phyloP scores from a whole-genome alignment of 37 sponge, comb jelly and placozoan genomes.

The Petrosia ficiformis region DNA sequence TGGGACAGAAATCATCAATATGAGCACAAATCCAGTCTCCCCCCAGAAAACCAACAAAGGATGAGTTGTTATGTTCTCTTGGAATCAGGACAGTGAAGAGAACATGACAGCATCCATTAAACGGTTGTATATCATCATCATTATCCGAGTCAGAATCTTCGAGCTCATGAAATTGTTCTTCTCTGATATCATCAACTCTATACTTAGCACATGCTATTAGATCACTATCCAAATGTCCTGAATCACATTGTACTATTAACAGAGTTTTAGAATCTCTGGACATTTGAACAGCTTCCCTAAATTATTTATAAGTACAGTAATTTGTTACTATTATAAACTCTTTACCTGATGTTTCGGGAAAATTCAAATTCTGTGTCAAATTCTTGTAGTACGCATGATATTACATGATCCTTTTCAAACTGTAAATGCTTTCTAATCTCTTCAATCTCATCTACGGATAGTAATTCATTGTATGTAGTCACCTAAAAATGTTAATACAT shows the following conservation, averaged over 20 bases:
- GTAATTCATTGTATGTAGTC: conserved; percentile 78
- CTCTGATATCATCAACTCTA: conserved; percentile 38
- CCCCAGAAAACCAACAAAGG: conserved; percentile 72
- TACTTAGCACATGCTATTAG: conserved; percentile 91
- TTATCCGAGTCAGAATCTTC: neutral
- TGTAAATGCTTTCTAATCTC: conserved; percentile 1
- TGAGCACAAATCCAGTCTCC: conserved; percentile 74
- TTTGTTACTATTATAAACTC: too few species aligned
- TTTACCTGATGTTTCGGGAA: conserved; percentile 63
- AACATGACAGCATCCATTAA: conserved; percentile 29
- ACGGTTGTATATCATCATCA: neutral
- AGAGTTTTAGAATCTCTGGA: conserved; percentile 10
- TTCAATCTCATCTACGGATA: conserved; percentile 34
- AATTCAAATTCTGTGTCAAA: conserved; percentile 82
- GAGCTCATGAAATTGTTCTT: neutral
- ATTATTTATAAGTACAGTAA: too few species aligned
- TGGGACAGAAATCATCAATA: conserved; percentile 67
- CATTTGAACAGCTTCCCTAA: neutral
- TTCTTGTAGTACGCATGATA: conserved; percentile 48
- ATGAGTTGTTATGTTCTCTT: conserved; percentile 17
- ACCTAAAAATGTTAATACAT: conserved; percentile 80
- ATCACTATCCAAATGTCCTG: conserved; percentile 74
- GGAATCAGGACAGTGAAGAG: conserved; percentile 64
- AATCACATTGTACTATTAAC: conserved; percentile 82
- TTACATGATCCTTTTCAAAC: neutral